Evolutionary conservation across 2,797 vertebrate species (phyloP).

Genomic region (Gephyroberyx darwinii): DNA sequence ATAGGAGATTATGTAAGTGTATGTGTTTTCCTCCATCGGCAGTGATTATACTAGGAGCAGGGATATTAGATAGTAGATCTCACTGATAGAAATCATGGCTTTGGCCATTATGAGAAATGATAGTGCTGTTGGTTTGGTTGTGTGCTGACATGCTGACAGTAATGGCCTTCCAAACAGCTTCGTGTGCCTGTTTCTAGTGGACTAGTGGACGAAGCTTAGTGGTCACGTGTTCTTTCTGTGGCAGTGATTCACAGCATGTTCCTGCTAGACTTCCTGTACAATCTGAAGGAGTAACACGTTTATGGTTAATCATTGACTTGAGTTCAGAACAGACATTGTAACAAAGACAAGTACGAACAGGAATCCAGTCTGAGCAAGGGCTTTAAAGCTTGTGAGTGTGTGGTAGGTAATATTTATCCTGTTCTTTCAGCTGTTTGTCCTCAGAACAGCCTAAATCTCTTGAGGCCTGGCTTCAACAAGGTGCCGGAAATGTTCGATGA

Average conservation of each 20-base stretch:
- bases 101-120: not conserved
- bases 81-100: not conserved
- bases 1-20: too few relatives aligned
- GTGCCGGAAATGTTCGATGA: not conserved
- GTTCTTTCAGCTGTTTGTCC: not conserved
- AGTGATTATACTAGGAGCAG: too few relatives aligned
- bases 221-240: not conserved
- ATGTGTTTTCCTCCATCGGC: too few relatives aligned
- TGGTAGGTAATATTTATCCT: not conserved
- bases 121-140: not conserved
- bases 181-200: not conserved
- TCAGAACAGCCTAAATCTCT: not conserved
- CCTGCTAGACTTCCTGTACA: slow-evolving; percentile 11
- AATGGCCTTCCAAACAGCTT: not conserved
- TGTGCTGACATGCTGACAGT: not conserved
- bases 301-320: slow-evolving; percentile 38
- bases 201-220: not conserved
- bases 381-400: not conserved
- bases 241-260: not conserved
- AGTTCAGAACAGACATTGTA: not conserved
- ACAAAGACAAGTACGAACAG: not conserved
- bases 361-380: not conserved
- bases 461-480: not conserved
- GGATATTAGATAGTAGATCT: not conserved
- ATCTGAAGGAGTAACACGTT: slow-evolving; percentile 10